Conservation (phyloP, 2,113 vertebrate species). For the Hemiscyllium ocellatum region DNA sequence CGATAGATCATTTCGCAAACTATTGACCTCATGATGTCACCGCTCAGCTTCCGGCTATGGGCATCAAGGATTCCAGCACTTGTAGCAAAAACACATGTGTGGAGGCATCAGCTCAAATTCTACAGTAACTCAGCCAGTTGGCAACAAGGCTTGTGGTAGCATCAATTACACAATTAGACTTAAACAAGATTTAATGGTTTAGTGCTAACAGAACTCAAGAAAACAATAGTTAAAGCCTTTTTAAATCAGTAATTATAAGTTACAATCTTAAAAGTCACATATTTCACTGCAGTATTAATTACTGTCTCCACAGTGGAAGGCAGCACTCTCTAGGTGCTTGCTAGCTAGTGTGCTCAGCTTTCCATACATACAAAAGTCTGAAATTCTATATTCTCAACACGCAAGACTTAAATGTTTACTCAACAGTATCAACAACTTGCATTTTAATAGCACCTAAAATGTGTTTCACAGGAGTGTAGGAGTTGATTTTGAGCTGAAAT, state of each 20-base stretch:
- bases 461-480: neutral
- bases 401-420: neutral
- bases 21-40: constrained; percentile 27
- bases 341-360: neutral
- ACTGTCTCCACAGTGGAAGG: neutral
- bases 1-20: constrained; percentile 13
- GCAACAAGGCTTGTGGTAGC: neutral
- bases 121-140: neutral
- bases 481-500: neutral
- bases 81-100: constrained; percentile 19
- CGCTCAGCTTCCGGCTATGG: neutral
- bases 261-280: neutral
- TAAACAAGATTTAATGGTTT: neutral
- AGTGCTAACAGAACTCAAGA: neutral
- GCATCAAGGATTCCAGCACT: neutral
- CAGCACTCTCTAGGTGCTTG: neutral
- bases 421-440: neutral
- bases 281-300: neutral
- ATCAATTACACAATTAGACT: neutral
- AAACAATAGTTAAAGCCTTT: neutral
- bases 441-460: neutral
- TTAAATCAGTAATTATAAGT: neutral
- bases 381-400: neutral
- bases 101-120: neutral
- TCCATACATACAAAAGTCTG: neutral